Evolutionary conservation across 2,888 invertebrate species (phyloP).

Genomic region (Drosophila tanythrix): DNA sequence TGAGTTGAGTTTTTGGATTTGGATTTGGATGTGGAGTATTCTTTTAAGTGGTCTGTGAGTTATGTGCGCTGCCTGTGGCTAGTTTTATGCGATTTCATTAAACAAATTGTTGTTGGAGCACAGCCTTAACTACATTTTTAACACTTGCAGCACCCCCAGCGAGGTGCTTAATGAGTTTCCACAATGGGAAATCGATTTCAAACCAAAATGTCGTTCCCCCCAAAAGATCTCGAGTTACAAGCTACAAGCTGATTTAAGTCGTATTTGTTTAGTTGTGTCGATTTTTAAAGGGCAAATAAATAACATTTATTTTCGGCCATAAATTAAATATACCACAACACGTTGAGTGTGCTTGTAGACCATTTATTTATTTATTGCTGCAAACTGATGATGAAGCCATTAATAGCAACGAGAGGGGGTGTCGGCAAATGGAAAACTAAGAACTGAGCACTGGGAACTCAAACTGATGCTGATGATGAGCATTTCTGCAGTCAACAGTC

Average conservation of each 20-base stretch:
- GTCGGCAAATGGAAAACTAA: constrained; percentile 1
- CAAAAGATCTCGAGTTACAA: constrained; percentile 22
- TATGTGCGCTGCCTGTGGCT: constrained; percentile 50
- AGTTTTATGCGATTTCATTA: constrained; percentile 53
- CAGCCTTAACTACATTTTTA: constrained; percentile 71
- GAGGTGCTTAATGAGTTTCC: constrained; percentile 43
- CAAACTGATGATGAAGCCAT: constrained; percentile 66
- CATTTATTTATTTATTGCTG: constrained; percentile 71
- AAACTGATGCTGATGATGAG: constrained; percentile 30
- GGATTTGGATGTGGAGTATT: constrained; percentile 3
- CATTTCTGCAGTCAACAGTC: constrained; percentile 43
- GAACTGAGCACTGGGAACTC: background rate
- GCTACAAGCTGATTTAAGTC: background rate
- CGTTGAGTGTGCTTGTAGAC: constrained; percentile 50
- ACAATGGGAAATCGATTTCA: constrained; percentile 53
- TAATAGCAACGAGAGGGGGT: constrained; percentile 26
- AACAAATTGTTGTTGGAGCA: constrained; percentile 66
- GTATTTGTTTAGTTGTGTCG: constrained; percentile 42
- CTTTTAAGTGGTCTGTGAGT: constrained; percentile 11
- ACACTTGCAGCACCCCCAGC: constrained; percentile 66
- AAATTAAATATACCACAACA: constrained; percentile 57
- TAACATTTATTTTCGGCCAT: constrained; percentile 70
- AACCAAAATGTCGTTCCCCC: constrained; percentile 11
- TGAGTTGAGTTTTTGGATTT: constrained; percentile 19
- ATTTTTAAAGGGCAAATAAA: constrained; percentile 64